Conservation (phyloP, 2,888 invertebrate species). For the Craniophora ligustri region DNA sequence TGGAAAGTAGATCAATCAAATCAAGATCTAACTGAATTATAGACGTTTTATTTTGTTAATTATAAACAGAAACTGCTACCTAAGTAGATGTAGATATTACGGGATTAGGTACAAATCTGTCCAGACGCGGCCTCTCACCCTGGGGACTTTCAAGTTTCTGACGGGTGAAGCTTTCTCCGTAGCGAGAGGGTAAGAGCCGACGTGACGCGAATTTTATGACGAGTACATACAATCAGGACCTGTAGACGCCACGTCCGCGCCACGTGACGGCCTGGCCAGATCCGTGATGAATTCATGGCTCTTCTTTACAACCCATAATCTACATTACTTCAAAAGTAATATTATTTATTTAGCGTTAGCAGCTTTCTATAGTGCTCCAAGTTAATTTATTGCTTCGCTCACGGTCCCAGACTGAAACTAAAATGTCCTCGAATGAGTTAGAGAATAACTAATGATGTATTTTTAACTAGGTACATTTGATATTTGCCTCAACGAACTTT, state of each 20-base stretch:
- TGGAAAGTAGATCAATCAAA: slow-evolving; percentile 13
- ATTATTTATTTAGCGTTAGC: neutral
- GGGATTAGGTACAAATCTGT: slow-evolving; percentile 33
- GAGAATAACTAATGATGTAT: neutral
- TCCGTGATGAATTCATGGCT: slow-evolving; percentile 63
- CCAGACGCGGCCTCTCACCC: slow-evolving; percentile 43
- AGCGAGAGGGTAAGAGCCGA: slow-evolving; percentile 55
- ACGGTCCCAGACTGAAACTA: too few species aligned
- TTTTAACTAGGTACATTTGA: neutral
- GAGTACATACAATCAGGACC: slow-evolving; percentile 78
- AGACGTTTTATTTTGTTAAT: slow-evolving; percentile 28
- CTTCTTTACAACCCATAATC: slow-evolving; percentile 50
- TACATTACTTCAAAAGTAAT: slow-evolving; percentile 20
- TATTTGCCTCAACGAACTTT: neutral
- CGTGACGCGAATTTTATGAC: slow-evolving; percentile 81
- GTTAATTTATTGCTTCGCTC: neutral
- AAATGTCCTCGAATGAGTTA: neutral
- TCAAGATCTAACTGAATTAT: slow-evolving; percentile 15
- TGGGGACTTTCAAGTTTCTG: slow-evolving; percentile 53
- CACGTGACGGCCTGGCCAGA: slow-evolving; percentile 64
- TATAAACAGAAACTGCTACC: slow-evolving; percentile 3
- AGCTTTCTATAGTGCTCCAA: neutral
- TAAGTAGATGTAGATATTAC: slow-evolving; percentile 14
- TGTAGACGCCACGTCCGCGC: slow-evolving; percentile 66
- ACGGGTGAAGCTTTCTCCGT: slow-evolving; percentile 58